Percentiles rank a stretch among this genome's conserved stretches.
Conservation (phyloP, 92 coral and sea anemone genomes). For the Porites evermanni region DNA sequence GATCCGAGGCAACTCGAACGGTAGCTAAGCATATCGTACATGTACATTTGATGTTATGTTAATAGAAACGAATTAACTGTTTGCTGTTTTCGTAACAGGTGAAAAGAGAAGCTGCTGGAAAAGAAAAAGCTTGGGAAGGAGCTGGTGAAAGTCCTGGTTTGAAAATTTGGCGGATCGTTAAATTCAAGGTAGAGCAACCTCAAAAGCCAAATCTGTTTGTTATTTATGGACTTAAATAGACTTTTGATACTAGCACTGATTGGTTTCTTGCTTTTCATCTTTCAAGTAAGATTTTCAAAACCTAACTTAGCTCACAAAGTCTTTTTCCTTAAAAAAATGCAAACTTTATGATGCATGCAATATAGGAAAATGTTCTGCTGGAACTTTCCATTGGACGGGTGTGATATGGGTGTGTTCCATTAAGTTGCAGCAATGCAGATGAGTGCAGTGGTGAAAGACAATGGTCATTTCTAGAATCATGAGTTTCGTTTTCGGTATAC, state of each 20-base stretch:
- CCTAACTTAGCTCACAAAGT: background rate
- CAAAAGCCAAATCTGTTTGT: background rate
- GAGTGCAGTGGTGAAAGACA: background rate
- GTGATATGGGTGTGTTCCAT: conserved; percentile 8
- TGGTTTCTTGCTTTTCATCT: background rate
- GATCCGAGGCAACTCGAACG: no score
- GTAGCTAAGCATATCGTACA: no score
- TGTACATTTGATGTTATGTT: background rate
- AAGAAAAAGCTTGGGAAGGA: conserved; percentile 86
- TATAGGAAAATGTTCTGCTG: background rate
- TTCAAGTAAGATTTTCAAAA: background rate
- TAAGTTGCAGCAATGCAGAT: background rate
- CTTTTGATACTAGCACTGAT: background rate
- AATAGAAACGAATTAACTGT: background rate
- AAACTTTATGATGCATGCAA: background rate
- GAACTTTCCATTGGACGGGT: background rate
- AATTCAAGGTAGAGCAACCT: conserved; percentile 71
- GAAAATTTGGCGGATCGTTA: conserved; percentile 92
- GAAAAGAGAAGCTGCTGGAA: conserved; percentile 74
- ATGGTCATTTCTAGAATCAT: no score
- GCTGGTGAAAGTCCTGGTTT: conserved; percentile 83
- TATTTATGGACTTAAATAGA: background rate
- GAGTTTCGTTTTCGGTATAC: no score
- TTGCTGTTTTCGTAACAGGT: conserved; percentile 44
- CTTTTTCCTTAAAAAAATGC: background rate